phyloP scores from a whole-genome alignment of 37 sponge, comb jelly and placozoan genomes.

The Oopsacas minuta region DNA sequence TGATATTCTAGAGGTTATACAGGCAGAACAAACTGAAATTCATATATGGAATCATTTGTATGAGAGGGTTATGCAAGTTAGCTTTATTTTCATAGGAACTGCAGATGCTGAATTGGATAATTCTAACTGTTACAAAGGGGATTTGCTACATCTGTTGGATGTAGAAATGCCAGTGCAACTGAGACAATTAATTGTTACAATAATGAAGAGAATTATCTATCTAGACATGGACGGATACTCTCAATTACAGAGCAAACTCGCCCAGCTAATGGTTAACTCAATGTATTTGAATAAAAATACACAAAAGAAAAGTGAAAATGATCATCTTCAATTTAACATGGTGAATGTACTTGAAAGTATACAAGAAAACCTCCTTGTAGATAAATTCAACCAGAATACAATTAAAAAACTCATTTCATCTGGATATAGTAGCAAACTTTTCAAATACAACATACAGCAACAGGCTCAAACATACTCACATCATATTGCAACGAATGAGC shows the following conservation, averaged over 20 bases:
- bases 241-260: neutral
- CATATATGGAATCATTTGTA: neutral
- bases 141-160: neutral
- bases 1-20: neutral
- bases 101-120: neutral
- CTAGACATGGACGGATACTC: neutral
- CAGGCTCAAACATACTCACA: neutral
- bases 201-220: neutral
- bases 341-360: neutral
- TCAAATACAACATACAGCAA: constrained; percentile 5
- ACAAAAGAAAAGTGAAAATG: neutral
- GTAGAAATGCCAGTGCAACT: neutral
- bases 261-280: neutral
- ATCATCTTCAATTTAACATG: neutral
- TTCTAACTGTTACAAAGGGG: neutral
- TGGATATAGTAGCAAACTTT: neutral
- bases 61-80: neutral
- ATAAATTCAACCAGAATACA: neutral
- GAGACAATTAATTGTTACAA: neutral
- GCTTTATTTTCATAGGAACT: neutral
- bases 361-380: neutral
- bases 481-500: too few relatives aligned
- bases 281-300: neutral
- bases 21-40: neutral
- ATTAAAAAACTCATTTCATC: neutral